These are phyloP conservation scores for Campoletis sonorensis DNA, from an alignment of 1,140 invertebrate genomes.

Conservation along the genomic window DNA sequence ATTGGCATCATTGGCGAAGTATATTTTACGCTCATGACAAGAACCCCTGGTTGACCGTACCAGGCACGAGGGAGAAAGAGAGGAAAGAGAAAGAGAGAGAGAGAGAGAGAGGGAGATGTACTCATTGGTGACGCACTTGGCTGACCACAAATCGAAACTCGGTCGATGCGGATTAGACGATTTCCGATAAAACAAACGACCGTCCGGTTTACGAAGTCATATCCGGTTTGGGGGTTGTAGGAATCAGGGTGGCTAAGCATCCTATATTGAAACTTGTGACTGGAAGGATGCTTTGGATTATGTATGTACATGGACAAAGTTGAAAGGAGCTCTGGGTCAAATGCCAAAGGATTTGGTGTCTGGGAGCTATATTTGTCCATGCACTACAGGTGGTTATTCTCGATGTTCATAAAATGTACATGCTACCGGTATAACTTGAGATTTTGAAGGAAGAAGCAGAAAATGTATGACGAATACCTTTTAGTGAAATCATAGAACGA, in stretches of 20 bases:
- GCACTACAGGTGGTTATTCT: slow-evolving; percentile 14
- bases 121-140: neutral
- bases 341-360: neutral
- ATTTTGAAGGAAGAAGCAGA: neutral
- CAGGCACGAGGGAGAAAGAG: neutral
- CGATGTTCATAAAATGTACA: slow-evolving; percentile 6
- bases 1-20: neutral
- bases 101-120: neutral
- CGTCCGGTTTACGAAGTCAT: neutral
- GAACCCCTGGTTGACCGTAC: neutral
- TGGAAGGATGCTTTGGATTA: neutral
- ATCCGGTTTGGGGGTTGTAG: neutral
- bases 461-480: neutral
- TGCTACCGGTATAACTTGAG: neutral
- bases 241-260: neutral
- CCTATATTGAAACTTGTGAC: neutral
- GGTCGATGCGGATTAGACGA: neutral
- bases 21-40: neutral
- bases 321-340: slow-evolving; percentile 16
- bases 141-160: neutral
- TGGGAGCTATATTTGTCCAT: neutral
- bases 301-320: neutral
- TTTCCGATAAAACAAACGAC: neutral
- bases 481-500: too few species aligned
- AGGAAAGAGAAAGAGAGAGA: too few species aligned